Evolutionary conservation across 1,140 invertebrate genomes (phyloP), one percentile per base, ranked within the genome.

Genomic region (Rhopalosiphum padi): DNA sequence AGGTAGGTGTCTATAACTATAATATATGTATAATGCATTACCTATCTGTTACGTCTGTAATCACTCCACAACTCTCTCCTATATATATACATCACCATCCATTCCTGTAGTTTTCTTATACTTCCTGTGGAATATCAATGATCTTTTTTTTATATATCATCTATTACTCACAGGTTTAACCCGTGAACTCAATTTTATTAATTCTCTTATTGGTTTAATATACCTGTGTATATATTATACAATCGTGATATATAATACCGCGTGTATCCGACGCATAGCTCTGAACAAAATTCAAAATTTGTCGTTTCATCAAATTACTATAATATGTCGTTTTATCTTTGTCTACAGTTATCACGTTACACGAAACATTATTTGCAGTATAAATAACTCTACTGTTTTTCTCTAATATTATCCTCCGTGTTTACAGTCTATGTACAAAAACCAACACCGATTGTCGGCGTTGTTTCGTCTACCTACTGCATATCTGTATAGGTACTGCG

Each of bases 21-120:
- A 77, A 77, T 77, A 77, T 60, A 30, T 89, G 87, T 53, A 55
- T 89, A 77, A 77, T 77, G 3, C 60, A 77, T 77, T 77, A n/a
- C 60, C 60, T 43, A 90, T 68, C 25, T 68, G 53, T 90, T 90
- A 68, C 37, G 53, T 68, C 23, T 90, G 41, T 68, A 60, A 55
- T 90, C 25, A 68, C 53, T 41, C 30, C 51, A 43, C n/a, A 90
- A 90, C 89, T 90, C 53, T 90, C 53, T 90, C 89, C 25, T 46
- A 43, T 90, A 90, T 41, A 68, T 46, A 43, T 90, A 90, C 55
- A 68, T n/a, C 15, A 77, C n/a, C 60, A 68, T 25, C 53, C 25
- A 68, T 90, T 68, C 5, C 51, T 18, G 30, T 18, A 43, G 53
- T 90, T 90, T 43, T 68, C 43, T 41, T 60, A 90, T 68, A 43